These are phyloP conservation scores for Leuciscus waleckii DNA, from an alignment of 2,797 vertebrate genomes.

Conservation along the genomic window DNA sequence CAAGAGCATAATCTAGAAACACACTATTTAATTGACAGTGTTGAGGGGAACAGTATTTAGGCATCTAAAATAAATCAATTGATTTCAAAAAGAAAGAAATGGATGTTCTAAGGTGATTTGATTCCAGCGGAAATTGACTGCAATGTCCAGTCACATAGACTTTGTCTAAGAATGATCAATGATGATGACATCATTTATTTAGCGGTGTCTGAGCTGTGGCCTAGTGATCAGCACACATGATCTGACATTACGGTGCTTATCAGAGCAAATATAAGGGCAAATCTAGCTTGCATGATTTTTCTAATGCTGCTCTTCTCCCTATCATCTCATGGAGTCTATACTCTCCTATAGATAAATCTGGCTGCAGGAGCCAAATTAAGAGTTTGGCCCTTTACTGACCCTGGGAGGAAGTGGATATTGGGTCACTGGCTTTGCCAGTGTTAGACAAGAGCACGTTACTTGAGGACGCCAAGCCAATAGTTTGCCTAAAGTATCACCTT, in stretches of 20 bases:
- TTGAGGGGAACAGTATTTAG: constrained; percentile 64
- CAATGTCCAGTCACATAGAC: constrained; percentile 45
- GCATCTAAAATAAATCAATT: constrained; percentile 55
- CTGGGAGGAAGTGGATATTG: background rate
- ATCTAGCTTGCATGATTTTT: background rate
- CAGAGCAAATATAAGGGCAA: background rate
- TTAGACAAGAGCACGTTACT: background rate
- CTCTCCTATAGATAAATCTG: background rate
- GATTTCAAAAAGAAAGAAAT: constrained; percentile 59
- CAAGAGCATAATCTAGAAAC: constrained; percentile 69
- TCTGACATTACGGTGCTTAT: background rate
- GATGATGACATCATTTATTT: constrained; percentile 18
- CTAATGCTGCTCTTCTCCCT: background rate
- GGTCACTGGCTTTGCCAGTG: no score
- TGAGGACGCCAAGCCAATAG: no score
- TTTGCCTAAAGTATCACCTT: background rate
- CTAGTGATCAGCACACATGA: constrained; percentile 11
- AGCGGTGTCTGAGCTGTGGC: background rate
- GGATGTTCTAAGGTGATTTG: constrained; percentile 68
- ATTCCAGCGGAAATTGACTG: constrained; percentile 5
- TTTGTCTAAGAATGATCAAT: background rate
- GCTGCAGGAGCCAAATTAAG: background rate
- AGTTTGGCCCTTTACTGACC: background rate
- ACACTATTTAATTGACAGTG: constrained; percentile 75
- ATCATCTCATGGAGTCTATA: background rate